Evolutionary conservation across 2,888 invertebrate species (phyloP).

Genomic region (Amiota minor): DNA sequence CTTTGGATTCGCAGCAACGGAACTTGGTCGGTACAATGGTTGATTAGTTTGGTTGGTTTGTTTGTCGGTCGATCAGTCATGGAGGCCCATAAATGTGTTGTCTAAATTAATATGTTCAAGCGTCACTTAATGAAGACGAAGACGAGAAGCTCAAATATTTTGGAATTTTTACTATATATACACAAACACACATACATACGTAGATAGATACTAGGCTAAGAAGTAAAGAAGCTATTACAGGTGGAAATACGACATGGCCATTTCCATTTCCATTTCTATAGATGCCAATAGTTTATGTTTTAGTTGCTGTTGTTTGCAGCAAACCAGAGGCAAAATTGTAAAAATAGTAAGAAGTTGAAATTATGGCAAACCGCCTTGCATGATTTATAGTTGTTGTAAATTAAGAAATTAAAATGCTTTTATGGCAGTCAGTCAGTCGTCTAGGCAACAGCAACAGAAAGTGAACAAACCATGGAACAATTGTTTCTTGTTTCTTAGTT

Average conservation of each 20-base stretch:
- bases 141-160: conserved; percentile 53
- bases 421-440: conserved; percentile 47
- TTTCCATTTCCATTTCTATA: conserved; percentile 39
- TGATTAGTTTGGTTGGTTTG: no score
- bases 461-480: no score
- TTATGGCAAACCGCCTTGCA: conserved; percentile 60
- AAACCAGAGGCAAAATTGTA: conserved; percentile 34
- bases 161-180: conserved; percentile 61
- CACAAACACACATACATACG: conserved; percentile 17
- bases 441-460: conserved; percentile 36
- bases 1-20: background rate
- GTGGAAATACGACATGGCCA: conserved; percentile 29
- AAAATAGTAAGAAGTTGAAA: conserved; percentile 48
- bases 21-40: no score
- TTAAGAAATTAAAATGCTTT: conserved; percentile 66
- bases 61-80: background rate
- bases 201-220: conserved; percentile 39
- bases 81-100: conserved; percentile 50
- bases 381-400: conserved; percentile 64
- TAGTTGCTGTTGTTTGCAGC: no score
- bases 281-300: no score
- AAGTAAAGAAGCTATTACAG: conserved; percentile 41
- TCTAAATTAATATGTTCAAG: conserved; percentile 65
- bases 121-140: conserved; percentile 59
- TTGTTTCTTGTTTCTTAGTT: no score